Conservation (phyloP, 2,113 vertebrate species). For the Labeo rohita region DNA sequence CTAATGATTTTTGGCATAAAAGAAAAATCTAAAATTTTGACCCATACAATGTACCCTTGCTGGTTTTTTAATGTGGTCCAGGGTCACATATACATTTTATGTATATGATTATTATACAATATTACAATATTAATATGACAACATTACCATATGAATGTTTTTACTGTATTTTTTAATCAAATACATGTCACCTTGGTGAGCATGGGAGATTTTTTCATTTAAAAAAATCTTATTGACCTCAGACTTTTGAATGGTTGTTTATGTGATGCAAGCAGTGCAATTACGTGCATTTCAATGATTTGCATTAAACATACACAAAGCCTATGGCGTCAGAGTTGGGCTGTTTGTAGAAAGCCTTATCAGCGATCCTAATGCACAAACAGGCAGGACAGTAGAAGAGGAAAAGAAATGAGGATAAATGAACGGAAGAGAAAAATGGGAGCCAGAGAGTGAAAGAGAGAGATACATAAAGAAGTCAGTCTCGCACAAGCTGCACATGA, state of each 20-base stretch:
- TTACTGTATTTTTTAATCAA: neutral
- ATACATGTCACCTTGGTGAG: neutral
- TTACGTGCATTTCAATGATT: slow-evolving; percentile 36
- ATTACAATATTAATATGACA: neutral
- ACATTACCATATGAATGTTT: neutral
- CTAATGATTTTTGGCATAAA: too few species aligned
- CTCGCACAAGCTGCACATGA: slow-evolving; percentile 41
- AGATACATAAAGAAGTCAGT: slow-evolving; percentile 55
- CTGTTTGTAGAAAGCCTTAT: slow-evolving; percentile 99
- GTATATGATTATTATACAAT: too few species aligned
- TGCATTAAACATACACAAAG: slow-evolving; percentile 90
- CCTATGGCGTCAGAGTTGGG: slow-evolving; percentile 97
- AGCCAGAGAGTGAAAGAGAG: slow-evolving; percentile 51
- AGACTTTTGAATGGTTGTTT: neutral
- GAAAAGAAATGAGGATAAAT: slow-evolving; percentile 73
- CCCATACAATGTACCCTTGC: too few species aligned
- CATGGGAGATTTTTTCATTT: neutral
- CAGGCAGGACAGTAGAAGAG: slow-evolving; percentile 70
- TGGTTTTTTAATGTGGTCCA: too few species aligned
- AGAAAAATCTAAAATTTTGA: too few species aligned
- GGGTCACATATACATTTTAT: too few species aligned
- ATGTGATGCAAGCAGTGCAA: neutral
- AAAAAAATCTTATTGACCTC: neutral
- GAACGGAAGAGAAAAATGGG: slow-evolving; percentile 24
- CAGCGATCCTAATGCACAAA: slow-evolving; percentile 89